A percentile compares a stretch with the other conserved stretches of the same genome.
phyloP scores from a whole-genome alignment of 2,888 invertebrate species.

The Lepeophtheirus nordmannii region DNA sequence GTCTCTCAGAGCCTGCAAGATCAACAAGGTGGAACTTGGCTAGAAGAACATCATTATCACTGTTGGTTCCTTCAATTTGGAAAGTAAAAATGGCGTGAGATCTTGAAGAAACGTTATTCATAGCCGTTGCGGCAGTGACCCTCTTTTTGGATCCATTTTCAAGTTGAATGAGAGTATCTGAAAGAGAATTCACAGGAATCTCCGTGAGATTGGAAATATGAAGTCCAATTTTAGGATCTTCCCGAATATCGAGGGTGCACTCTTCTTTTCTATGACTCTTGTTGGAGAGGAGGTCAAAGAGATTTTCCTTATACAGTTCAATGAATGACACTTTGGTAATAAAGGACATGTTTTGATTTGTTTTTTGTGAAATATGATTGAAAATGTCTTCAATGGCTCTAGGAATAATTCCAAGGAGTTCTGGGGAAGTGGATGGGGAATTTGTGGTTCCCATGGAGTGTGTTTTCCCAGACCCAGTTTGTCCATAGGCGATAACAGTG shows the following conservation, averaged over 20 bases:
- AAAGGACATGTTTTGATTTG: too few relatives aligned
- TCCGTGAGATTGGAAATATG: conserved; percentile 47
- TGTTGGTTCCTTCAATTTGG: conserved; percentile 37
- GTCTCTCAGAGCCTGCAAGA: conserved; percentile 75
- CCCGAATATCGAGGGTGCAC: conserved; percentile 60
- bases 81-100: conserved; percentile 80
- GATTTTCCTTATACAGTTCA: conserved; percentile 64
- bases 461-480: too few relatives aligned
- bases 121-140: too few relatives aligned
- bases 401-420: too few relatives aligned
- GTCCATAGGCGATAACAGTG: too few relatives aligned
- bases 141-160: too few relatives aligned
- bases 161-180: conserved; percentile 53
- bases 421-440: too few relatives aligned
- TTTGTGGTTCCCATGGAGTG: too few relatives aligned
- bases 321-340: conserved; percentile 25
- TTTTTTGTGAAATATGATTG: conserved; percentile 78
- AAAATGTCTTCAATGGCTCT: conserved; percentile 83
- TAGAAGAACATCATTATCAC: background rate
- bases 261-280: conserved; percentile 48
- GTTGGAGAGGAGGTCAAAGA: conserved; percentile 66
- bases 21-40: conserved; percentile 82
- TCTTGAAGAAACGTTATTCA: too few relatives aligned
- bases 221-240: conserved; percentile 46
- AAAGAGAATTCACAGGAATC: conserved; percentile 33